phyloP scores from a whole-genome alignment of 2,113 vertebrate genomes.

The Apaloderma vittatum region DNA sequence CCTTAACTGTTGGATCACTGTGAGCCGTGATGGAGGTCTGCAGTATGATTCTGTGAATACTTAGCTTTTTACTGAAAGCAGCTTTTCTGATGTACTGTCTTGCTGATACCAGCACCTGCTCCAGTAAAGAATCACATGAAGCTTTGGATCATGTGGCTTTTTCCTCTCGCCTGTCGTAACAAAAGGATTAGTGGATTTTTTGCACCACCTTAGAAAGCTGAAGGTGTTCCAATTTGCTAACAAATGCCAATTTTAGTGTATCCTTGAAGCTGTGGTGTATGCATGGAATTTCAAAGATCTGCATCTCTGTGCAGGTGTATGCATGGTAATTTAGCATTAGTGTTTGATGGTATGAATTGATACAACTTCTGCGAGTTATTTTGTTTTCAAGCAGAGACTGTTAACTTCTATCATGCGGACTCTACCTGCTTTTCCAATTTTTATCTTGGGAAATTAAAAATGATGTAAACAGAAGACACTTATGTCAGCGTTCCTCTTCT shows the following conservation, averaged over 20 bases:
- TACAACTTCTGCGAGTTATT: not conserved
- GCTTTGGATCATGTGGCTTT: constrained; percentile 42
- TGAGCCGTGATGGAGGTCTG: not conserved
- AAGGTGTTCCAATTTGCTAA: constrained; percentile 51
- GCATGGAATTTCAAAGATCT: constrained; percentile 49
- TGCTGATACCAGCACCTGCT: constrained; percentile 10
- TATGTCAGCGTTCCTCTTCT: not conserved
- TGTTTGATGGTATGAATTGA: not conserved
- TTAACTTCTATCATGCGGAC: not conserved
- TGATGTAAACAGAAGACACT: not conserved
- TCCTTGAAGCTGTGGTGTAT: constrained; percentile 24
- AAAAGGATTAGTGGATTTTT: constrained; percentile 63
- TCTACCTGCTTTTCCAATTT: not conserved
- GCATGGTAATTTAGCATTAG: constrained; percentile 8
- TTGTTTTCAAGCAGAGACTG: constrained; percentile 24
- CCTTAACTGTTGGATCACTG: not conserved
- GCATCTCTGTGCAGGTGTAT: not conserved
- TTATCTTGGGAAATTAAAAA: not conserved
- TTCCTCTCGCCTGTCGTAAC: not conserved
- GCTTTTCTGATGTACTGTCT: not conserved
- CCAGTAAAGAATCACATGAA: constrained; percentile 27
- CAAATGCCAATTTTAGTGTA: not conserved
- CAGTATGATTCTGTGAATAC: not conserved
- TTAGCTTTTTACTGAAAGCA: constrained; percentile 9
- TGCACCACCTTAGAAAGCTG: constrained; percentile 22